A percentile compares a stretch with the other conserved stretches of the same genome.
phyloP scores from a whole-genome alignment of 1,140 invertebrate genomes.

The Caenorhabditis tropicalis region DNA sequence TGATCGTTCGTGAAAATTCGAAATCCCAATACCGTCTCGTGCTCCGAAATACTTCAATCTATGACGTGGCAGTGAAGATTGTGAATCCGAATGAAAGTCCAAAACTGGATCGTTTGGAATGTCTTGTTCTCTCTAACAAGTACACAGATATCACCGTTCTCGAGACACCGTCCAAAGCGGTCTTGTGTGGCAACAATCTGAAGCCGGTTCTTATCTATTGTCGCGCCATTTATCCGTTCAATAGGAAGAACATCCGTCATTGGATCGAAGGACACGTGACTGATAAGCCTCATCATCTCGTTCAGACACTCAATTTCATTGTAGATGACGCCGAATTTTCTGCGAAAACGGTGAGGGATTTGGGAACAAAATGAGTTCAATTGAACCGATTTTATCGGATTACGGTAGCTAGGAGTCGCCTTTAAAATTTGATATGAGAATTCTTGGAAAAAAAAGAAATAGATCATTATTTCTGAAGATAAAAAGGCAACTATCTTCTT shows the following conservation, averaged over 20 bases:
- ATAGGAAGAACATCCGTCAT: conserved; percentile 35
- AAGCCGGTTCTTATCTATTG: conserved; percentile 20
- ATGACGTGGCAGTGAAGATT: conserved; percentile 22
- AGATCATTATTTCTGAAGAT: too few relatives aligned
- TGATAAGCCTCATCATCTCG: conserved; percentile 21
- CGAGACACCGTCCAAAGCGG: conserved; percentile 28
- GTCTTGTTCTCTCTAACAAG: conserved; percentile 29
- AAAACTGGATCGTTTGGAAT: conserved; percentile 26
- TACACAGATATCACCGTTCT: conserved; percentile 18
- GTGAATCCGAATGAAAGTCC: conserved; percentile 22
- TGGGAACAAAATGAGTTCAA: too few relatives aligned
- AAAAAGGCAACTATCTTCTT: too few relatives aligned
- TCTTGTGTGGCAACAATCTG: conserved; percentile 2
- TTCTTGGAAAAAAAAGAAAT: too few relatives aligned
- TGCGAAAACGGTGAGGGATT: not conserved
- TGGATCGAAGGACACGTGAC: conserved; percentile 38
- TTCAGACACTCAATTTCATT: not conserved
- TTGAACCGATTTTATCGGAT: too few relatives aligned
- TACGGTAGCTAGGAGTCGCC: too few relatives aligned
- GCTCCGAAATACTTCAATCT: conserved; percentile 30
- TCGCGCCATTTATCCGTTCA: conserved; percentile 29
- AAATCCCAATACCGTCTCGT: conserved; percentile 28
- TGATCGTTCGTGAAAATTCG: conserved; percentile 7
- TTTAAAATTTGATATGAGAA: too few relatives aligned
- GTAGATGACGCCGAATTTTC: conserved; percentile 1